Base-by-base conservation (phyloP, 2,888 invertebrate genomes). In the Crioceris asparagi region DNA sequence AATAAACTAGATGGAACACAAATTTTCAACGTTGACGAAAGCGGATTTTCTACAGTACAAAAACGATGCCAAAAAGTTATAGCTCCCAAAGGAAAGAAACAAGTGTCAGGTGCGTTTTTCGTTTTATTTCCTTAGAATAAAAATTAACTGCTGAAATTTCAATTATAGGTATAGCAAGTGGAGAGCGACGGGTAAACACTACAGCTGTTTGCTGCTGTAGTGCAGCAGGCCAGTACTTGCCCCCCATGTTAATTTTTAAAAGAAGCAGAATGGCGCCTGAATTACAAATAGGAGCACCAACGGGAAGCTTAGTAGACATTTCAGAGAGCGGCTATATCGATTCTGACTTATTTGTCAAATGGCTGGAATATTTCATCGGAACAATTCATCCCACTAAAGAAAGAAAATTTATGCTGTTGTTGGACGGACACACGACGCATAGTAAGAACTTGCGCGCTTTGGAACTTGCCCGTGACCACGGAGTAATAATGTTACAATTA, bases 171-270 rank as follows among this genome's bases (percentile, higher is more conserved):
- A 33, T 50, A n/a, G 38, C 49, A 27, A 48, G 45, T 41, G 48
- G 46, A 14, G 48, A 52, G 40, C 23, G 46, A 26, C 48, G 49
- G 3, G 40, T 44, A 6, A 48, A 47, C 18, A 48, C 42, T 8
- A 53, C 48, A 27, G 32, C 44, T 10, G 31, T 31, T 15, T 31
- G 31, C 17, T 17, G 31, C 17, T 3, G 8, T 2, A 31, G 8
- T 31, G n/a, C 31, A 16, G 31, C 31, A 16, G 31, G 17, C 4
- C 8, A 8, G 3, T 3, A 17, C 17, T 10, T 31, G 7, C 31
- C 10, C 2, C 16, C 31, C 3, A 14, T 31, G 15, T 17, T 31
- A 10, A 31, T 31, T 17, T 31, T 16, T 16, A 31, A 31, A 31
- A 15, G 31, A 3, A 31, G 17, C 8, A 15, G 31, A 11, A 17